Evolutionary conservation across 2,797 vertebrate genomes (phyloP).

Genomic region (Chrysocyon brachyurus): DNA sequence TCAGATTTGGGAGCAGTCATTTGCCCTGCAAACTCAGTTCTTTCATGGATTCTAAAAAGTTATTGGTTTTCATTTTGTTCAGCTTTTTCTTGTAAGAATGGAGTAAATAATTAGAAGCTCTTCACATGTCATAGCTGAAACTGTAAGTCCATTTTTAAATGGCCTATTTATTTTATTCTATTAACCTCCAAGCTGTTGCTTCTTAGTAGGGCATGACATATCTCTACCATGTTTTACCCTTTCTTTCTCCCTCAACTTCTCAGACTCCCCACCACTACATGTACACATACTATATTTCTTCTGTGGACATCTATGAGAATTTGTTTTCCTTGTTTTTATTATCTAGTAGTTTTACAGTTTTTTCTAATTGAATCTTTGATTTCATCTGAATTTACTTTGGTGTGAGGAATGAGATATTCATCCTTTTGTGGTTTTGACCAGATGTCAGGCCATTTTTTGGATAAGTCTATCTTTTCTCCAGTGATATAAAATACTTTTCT

Average conservation of each 20-base stretch:
- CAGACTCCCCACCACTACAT: not conserved
- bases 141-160: not conserved
- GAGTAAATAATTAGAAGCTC: not conserved
- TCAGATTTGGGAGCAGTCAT: not conserved
- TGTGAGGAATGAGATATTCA: not conserved
- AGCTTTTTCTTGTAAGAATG: not conserved
- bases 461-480: not conserved
- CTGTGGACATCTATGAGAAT: not conserved
- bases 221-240: not conserved
- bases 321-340: constrained; percentile 25
- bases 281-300: not conserved
- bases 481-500: not conserved
- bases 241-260: not conserved
- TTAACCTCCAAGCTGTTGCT: not conserved
- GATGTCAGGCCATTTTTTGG: not conserved
- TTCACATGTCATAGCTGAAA: not conserved
- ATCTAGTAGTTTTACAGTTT: not conserved
- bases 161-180: not conserved
- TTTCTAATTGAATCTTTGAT: not conserved
- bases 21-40: not conserved
- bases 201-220: not conserved
- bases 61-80: not conserved
- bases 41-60: not conserved
- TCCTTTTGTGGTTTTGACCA: not conserved
- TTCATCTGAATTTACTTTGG: constrained; percentile 32